Conservation (phyloP, 35 echinoderm and acorn worm genomes). For the Ophiothrix spiculata region DNA sequence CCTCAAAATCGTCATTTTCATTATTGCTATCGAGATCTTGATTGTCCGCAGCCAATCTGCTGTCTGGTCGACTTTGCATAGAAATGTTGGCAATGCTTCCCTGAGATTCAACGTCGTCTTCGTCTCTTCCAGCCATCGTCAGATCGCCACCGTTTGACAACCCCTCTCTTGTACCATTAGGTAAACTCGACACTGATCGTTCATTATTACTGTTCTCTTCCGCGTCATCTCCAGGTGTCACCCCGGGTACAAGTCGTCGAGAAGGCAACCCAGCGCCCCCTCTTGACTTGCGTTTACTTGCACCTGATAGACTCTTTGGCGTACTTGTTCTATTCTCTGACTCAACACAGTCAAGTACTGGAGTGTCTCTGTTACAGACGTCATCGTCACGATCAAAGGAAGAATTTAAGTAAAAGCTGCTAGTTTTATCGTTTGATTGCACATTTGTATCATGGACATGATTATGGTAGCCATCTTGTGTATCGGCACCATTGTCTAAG, state of each 20-base stretch:
- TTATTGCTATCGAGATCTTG: slow-evolving; percentile 14
- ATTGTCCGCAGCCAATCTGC: background rate
- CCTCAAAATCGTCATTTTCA: slow-evolving; percentile 3
- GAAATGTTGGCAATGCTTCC: slow-evolving; percentile 38
- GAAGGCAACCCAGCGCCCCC: background rate
- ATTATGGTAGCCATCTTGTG: background rate
- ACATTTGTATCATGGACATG: background rate
- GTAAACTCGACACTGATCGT: background rate
- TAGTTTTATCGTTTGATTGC: background rate
- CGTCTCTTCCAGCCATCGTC: background rate
- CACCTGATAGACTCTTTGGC: slow-evolving; percentile 47
- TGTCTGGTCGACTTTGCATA: slow-evolving; percentile 35
- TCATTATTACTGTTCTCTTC: background rate
- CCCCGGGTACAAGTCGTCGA: background rate
- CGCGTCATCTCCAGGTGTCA: background rate
- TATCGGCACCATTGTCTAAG: background rate
- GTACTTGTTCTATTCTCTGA: slow-evolving; percentile 40
- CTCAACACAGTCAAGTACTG: background rate
- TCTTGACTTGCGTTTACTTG: slow-evolving; percentile 54
- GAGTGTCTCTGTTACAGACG: background rate
- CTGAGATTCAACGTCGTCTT: slow-evolving; percentile 28
- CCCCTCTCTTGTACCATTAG: background rate
- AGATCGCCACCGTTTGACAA: background rate
- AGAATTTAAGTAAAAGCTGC: slow-evolving; percentile 3
- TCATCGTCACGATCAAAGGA: background rate